Percentiles rank a stretch among this genome's conserved stretches.
Evolutionary conservation across 2,888 invertebrate genomes (phyloP).

Genomic region (Tenthredo notha): DNA sequence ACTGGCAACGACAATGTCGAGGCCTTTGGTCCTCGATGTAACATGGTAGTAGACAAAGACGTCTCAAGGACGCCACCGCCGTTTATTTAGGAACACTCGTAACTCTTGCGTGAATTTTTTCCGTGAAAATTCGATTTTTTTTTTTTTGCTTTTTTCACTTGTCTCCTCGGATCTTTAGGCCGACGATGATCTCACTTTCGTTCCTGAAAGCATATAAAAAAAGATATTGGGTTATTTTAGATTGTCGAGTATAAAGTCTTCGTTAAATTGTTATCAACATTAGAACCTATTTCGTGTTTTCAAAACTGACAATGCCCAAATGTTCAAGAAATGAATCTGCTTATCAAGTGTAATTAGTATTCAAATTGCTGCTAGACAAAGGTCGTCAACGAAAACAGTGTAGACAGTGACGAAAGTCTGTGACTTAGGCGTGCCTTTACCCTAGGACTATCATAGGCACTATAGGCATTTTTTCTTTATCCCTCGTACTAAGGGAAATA

Average conservation of each 20-base stretch:
- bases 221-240: neutral
- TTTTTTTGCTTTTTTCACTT: neutral
- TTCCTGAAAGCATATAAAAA: conserved; percentile 16
- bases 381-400: neutral
- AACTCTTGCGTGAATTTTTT: conserved; percentile 7
- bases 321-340: neutral
- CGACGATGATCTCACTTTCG: conserved; percentile 8
- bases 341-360: neutral
- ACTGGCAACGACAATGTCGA: conserved; percentile 21
- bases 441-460: too few species aligned
- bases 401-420: neutral
- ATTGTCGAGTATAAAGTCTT: neutral
- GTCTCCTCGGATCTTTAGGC: neutral
- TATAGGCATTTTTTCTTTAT: neutral
- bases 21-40: conserved; percentile 17
- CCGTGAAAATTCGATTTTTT: neutral
- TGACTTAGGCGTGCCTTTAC: neutral
- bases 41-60: conserved; percentile 19
- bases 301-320: neutral
- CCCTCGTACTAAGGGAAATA: neutral
- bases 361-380: neutral
- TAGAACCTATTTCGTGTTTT: neutral
- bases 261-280: neutral
- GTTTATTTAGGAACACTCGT: conserved; percentile 8
- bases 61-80: conserved; percentile 40